Conservation (phyloP, 2,888 invertebrate genomes). For the Osedax fenrisi region DNA sequence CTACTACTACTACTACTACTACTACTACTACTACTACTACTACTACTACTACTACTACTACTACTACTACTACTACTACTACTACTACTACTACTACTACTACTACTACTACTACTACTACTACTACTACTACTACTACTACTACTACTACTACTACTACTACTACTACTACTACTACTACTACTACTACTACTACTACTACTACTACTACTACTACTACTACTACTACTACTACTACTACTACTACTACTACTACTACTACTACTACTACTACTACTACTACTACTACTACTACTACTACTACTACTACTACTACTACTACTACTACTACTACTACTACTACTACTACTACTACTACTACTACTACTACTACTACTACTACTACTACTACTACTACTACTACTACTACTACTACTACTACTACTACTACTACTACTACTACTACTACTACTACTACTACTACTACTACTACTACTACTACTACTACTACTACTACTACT, state of each 20-base stretch:
- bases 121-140: not conserved
- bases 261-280: not conserved
- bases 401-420: not conserved
- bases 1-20: not conserved
- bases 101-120: not conserved
- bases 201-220: not conserved
- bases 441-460: not conserved
- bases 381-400: not conserved
- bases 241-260: not conserved
- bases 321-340: not conserved
- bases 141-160: not conserved
- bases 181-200: not conserved
- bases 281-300: not conserved
- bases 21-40: not conserved
- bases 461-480: not conserved
- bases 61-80: not conserved
- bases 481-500: not conserved
- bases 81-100: not conserved
- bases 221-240: slow-evolving; percentile 46
- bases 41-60: not conserved
- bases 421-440: slow-evolving; percentile 3
- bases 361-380: not conserved
- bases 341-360: not conserved
- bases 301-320: not conserved
- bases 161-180: not conserved